Percentiles rank a stretch among this genome's conserved stretches.
These are phyloP conservation scores for Sebastes ruberrimus DNA, from an alignment of 2,797 vertebrate genomes.

Conservation along the genomic window DNA sequence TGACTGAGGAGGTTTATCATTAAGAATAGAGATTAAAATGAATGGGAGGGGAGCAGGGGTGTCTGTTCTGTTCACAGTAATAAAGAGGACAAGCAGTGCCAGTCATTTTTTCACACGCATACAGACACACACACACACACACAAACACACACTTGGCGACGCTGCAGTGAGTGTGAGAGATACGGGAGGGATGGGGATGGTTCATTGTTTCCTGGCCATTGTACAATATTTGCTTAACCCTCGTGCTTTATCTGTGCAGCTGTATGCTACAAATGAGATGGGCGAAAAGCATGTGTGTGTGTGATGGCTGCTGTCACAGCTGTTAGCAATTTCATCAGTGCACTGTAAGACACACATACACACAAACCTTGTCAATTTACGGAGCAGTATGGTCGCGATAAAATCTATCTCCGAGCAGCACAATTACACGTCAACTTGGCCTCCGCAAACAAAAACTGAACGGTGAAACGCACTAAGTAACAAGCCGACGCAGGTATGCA, in stretches of 20 bases:
- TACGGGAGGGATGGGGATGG: slow-evolving; percentile 39
- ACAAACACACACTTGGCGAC: slow-evolving; percentile 32
- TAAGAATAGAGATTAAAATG: slow-evolving; percentile 85
- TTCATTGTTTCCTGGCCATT: slow-evolving; percentile 79
- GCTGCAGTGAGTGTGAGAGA: slow-evolving; percentile 41
- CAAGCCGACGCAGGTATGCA: slow-evolving; percentile 5
- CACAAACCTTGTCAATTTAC: slow-evolving; percentile 40
- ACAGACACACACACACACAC: neutral
- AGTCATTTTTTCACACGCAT: slow-evolving; percentile 45
- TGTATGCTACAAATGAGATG: slow-evolving; percentile 76
- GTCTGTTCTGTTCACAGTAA: slow-evolving; percentile 74
- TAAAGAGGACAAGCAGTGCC: slow-evolving; percentile 74
- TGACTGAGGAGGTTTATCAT: slow-evolving; percentile 70
- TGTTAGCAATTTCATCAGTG: slow-evolving; percentile 80
- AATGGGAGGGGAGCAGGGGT: slow-evolving; percentile 77
- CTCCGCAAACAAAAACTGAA: slow-evolving; percentile 9
- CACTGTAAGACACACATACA: slow-evolving; percentile 44
- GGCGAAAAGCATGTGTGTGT: slow-evolving; percentile 32
- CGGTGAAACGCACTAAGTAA: neutral
- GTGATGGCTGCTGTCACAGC: slow-evolving; percentile 71
- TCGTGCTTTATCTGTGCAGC: slow-evolving; percentile 81
- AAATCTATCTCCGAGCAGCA: slow-evolving; percentile 22
- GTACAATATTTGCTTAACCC: slow-evolving; percentile 84
- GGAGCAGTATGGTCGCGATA: slow-evolving; percentile 23
- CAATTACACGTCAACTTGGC: slow-evolving; percentile 31